Evolutionary conservation across 2,888 invertebrate species (phyloP).

Genomic region (Erannis defoliaria): DNA sequence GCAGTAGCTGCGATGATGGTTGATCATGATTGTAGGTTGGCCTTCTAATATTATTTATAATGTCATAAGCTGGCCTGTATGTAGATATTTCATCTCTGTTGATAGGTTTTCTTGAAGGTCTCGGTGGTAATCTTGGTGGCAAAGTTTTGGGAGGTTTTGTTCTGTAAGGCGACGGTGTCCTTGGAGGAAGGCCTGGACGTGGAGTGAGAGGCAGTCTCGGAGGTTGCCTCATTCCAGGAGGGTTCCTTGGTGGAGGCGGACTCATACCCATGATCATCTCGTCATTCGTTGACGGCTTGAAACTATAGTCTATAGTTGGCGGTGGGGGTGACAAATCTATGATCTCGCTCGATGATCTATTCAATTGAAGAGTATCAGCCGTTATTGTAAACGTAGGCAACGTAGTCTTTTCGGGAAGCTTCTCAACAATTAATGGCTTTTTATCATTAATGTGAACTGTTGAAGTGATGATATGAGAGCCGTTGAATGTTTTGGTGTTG

Average conservation of each 20-base stretch:
- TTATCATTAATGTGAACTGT: constrained; percentile 78
- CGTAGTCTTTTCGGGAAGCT: constrained; percentile 64
- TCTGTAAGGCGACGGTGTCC: constrained; percentile 71
- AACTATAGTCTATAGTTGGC: constrained; percentile 75
- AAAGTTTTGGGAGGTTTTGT: constrained; percentile 71
- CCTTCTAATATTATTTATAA: constrained; percentile 71
- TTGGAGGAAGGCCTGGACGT: constrained; percentile 64
- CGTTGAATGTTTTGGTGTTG: constrained; percentile 60
- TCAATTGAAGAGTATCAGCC: constrained; percentile 57
- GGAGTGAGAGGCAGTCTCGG: constrained; percentile 65
- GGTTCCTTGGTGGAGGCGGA: constrained; percentile 79
- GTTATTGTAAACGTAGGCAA: constrained; percentile 69
- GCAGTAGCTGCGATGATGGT: constrained; percentile 74
- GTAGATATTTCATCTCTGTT: constrained; percentile 75
- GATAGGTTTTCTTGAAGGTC: constrained; percentile 69
- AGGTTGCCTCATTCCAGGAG: constrained; percentile 62
- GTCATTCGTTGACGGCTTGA: constrained; percentile 76
- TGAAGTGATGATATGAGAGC: constrained; percentile 80
- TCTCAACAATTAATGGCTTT: constrained; percentile 76
- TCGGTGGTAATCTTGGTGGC: constrained; percentile 65
- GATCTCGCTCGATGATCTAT: constrained; percentile 74
- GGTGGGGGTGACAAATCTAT: constrained; percentile 84
- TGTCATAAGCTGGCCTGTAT: constrained; percentile 74
- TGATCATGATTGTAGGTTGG: constrained; percentile 71
- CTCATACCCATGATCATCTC: constrained; percentile 86